Conservation (phyloP, 2,113 vertebrate genomes). For the Ahaetulla prasina region DNA sequence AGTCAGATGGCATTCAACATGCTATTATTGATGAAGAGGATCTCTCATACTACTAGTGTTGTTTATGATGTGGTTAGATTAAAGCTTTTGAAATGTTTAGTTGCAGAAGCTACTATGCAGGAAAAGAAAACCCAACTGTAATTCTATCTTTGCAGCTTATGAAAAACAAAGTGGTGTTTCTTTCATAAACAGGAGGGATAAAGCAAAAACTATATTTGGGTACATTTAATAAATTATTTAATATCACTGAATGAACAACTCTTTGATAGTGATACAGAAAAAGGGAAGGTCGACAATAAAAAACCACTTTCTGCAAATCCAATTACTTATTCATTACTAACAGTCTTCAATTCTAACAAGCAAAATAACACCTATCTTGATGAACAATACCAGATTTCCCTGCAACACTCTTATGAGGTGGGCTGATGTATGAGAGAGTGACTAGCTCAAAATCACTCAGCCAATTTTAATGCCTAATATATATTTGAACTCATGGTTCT, state of each 20-base stretch:
- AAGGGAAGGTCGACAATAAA: background rate
- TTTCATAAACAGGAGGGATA: background rate
- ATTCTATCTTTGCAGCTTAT: background rate
- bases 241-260: background rate
- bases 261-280: background rate
- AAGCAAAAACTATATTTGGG: background rate
- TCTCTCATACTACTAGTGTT: background rate
- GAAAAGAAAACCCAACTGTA: background rate
- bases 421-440: background rate
- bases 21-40: background rate
- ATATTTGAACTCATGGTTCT: background rate
- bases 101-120: background rate
- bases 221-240: background rate
- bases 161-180: background rate
- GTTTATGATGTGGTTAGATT: background rate
- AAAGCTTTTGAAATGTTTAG: background rate
- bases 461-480: background rate
- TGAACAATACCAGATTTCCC: background rate
- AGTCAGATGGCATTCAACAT: background rate
- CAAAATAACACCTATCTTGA: background rate
- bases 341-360: background rate
- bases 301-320: background rate
- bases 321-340: background rate
- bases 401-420: background rate
- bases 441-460: background rate